These are phyloP conservation scores for Nothoprocta perdicaria DNA, from an alignment of 2,113 vertebrate species.

Conservation along the genomic window DNA sequence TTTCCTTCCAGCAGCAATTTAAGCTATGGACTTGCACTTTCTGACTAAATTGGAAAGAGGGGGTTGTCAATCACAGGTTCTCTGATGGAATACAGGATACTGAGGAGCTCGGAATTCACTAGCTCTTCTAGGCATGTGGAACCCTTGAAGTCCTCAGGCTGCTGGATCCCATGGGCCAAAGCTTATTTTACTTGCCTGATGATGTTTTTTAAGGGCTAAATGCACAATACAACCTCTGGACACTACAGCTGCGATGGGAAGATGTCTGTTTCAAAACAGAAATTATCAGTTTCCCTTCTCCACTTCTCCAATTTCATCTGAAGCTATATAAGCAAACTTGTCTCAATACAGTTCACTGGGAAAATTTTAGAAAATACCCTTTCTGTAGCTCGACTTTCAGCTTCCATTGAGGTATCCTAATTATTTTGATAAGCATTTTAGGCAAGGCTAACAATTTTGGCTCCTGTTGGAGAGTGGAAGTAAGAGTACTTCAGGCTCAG, in stretches of 20 bases:
- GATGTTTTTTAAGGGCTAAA: neutral
- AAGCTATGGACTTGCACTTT: neutral
- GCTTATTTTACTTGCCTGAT: neutral
- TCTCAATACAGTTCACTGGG: neutral
- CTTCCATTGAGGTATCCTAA: neutral
- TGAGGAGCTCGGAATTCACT: neutral
- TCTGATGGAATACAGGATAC: neutral
- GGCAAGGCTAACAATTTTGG: slow-evolving; percentile 9
- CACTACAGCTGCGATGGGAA: accelerated
- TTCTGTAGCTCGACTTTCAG: neutral
- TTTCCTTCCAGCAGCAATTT: neutral
- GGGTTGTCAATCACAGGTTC: neutral
- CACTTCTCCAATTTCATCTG: neutral
- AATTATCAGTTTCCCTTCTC: accelerated
- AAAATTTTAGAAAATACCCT: neutral
- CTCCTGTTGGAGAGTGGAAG: neutral
- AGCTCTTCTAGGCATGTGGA: neutral
- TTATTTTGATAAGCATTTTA: slow-evolving; percentile 33
- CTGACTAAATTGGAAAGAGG: neutral
- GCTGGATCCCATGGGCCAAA: neutral
- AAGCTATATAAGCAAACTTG: neutral
- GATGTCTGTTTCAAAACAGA: neutral
- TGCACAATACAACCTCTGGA: neutral
- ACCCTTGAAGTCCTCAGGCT: neutral
- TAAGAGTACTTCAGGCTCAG: neutral